A percentile compares a stretch with the other conserved stretches of the same genome.
These are phyloP conservation scores for Madoqua kirkii DNA, from an alignment of 2,113 vertebrate species.

Conservation along the genomic window DNA sequence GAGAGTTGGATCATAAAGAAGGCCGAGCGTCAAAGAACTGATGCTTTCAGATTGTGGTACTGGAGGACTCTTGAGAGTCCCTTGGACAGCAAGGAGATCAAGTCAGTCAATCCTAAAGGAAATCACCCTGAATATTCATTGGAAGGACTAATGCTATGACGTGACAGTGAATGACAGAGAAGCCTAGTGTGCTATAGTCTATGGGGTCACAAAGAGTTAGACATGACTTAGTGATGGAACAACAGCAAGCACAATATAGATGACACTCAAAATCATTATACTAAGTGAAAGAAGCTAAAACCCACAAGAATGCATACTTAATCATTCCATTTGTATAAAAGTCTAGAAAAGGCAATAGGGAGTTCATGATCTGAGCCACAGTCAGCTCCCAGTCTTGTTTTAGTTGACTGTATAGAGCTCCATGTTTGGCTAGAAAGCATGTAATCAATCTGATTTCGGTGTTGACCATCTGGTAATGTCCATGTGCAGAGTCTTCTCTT, in stretches of 20 bases:
- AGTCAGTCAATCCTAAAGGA: background rate
- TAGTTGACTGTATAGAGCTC: background rate
- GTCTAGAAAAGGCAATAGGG: background rate
- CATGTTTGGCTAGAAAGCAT: background rate
- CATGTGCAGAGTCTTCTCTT: background rate
- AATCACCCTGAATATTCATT: background rate
- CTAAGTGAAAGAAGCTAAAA: background rate
- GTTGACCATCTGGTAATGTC: background rate
- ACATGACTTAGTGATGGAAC: background rate
- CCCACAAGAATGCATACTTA: background rate
- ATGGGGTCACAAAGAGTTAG: background rate
- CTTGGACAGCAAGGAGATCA: background rate
- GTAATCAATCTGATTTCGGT: background rate
- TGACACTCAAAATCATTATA: background rate
- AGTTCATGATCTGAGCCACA: background rate
- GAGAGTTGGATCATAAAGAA: background rate
- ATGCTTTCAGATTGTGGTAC: background rate
- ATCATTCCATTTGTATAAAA: background rate
- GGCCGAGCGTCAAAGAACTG: background rate
- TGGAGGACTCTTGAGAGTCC: background rate
- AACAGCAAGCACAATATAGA: background rate
- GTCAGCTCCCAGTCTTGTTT: background rate
- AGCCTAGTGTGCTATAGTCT: background rate
- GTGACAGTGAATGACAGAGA: background rate
- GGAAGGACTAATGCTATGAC: background rate